phyloP scores from a whole-genome alignment of 2,113 vertebrate species.

The Menidia beryllina region DNA sequence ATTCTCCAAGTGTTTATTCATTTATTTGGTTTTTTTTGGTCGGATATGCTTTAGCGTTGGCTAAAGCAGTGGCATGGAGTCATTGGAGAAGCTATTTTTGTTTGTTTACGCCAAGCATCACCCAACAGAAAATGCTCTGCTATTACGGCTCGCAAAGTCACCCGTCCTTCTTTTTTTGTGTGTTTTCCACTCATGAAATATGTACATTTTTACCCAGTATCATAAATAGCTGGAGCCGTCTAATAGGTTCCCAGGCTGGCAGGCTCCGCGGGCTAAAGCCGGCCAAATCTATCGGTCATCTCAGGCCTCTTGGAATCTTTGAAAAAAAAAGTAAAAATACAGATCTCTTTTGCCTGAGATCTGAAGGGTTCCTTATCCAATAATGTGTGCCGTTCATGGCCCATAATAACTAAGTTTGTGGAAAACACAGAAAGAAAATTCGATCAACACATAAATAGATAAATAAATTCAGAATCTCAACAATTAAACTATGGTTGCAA shows the following conservation, averaged over 20 bases:
- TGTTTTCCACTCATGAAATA: conserved; percentile 61
- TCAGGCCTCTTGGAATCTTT: conserved; percentile 28
- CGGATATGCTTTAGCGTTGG: conserved; percentile 21
- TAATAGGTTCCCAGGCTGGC: conserved; percentile 43
- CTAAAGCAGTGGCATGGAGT: conserved; percentile 23
- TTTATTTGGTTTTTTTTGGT: conserved; percentile 17
- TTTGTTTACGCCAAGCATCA: conserved; percentile 64
- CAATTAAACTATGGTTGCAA: too few relatives aligned
- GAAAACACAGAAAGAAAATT: not conserved
- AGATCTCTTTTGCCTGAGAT: conserved; percentile 32
- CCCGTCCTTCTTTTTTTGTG: conserved; percentile 9
- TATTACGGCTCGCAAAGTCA: conserved; percentile 49
- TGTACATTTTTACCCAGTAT: conserved; percentile 46
- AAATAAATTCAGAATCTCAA: not conserved
- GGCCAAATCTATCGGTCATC: conserved; percentile 36
- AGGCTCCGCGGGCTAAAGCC: conserved; percentile 8
- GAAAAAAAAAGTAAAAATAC: conserved; percentile 13
- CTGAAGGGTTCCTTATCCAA: conserved; percentile 20
- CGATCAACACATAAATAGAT: not conserved
- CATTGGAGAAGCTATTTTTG: conserved; percentile 50
- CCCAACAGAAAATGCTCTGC: conserved; percentile 42
- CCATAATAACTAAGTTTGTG: not conserved
- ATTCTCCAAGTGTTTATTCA: conserved; percentile 58
- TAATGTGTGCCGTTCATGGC: conserved; percentile 14
- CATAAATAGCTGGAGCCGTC: conserved; percentile 36